Evolutionary conservation across 2,888 invertebrate species (phyloP).

Genomic region (Platycnemis pennipes): DNA sequence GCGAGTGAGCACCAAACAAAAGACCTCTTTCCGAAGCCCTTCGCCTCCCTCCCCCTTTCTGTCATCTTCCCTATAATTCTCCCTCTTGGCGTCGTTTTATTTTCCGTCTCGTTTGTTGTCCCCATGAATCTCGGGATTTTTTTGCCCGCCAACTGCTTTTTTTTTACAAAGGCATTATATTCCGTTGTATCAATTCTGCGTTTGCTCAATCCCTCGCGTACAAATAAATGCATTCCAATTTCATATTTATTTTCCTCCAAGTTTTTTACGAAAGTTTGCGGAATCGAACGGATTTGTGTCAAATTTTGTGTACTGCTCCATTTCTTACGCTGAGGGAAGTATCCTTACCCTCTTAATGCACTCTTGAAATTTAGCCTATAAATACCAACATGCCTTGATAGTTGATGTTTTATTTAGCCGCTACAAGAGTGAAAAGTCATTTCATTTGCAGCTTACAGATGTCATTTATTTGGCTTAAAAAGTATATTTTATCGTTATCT

Average conservation of each 20-base stretch:
- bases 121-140: slow-evolving; percentile 6
- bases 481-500: too few relatives aligned
- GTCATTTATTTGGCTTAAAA: too few relatives aligned
- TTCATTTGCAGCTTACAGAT: too few relatives aligned
- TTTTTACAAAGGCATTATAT: neutral
- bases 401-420: too few relatives aligned
- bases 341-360: too few relatives aligned
- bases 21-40: neutral
- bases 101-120: slow-evolving; percentile 17
- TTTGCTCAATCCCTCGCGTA: neutral
- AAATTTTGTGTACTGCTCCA: too few relatives aligned
- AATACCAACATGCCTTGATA: too few relatives aligned
- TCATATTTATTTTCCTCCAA: neutral
- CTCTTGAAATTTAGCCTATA: too few relatives aligned
- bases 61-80: slow-evolving; percentile 1
- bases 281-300: too few relatives aligned
- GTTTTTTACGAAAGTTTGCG: neutral
- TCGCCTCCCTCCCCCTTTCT: neutral
- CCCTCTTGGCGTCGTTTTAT: slow-evolving; percentile 25
- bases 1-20: slow-evolving; percentile 1
- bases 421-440: too few relatives aligned
- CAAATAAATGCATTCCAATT: neutral
- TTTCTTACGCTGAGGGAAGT: too few relatives aligned
- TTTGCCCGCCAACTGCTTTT: neutral
- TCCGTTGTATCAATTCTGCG: neutral